Percentiles rank a stretch among this genome's conserved stretches.
phyloP scores from a whole-genome alignment of 2,797 vertebrate species.

The Cuniculus paca region DNA sequence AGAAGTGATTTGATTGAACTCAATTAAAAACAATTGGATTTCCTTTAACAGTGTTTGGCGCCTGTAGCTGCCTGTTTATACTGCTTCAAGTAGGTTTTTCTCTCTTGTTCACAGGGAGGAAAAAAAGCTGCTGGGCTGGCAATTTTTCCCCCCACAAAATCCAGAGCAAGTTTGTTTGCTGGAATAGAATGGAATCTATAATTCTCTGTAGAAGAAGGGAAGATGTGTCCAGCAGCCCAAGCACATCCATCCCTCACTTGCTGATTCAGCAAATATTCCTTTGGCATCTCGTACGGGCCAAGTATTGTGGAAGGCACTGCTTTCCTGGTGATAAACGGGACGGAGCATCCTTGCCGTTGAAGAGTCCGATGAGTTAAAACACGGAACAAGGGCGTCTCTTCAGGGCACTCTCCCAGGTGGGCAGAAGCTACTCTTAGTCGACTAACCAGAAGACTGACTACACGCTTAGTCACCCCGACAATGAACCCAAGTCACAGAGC shows the following conservation, averaged over 20 bases:
- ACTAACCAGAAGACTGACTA: not conserved
- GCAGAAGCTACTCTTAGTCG: not conserved
- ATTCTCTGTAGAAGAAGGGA: not conserved
- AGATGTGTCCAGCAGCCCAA: not conserved
- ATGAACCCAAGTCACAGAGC: not conserved
- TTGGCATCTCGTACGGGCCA: not conserved
- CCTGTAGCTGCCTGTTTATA: conserved; percentile 27
- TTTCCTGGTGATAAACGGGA: not conserved
- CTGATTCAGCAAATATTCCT: not conserved
- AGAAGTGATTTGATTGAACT: conserved; percentile 52
- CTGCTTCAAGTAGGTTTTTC: not conserved
- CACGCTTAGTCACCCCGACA: not conserved
- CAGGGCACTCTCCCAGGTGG: not conserved
- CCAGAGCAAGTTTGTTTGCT: not conserved
- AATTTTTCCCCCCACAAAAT: not conserved
- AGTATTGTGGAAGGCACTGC: not conserved
- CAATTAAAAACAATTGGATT: conserved; percentile 59
- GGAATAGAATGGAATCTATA: not conserved
- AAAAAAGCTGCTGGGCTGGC: not conserved
- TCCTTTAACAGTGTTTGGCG: conserved; percentile 22
- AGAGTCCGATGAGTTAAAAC: not conserved
- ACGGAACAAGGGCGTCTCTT: not conserved
- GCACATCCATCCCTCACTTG: not conserved
- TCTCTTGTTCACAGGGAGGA: not conserved
- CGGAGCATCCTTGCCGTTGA: not conserved